phyloP scores from a whole-genome alignment of 2,797 vertebrate genomes.

The Malacoraja senta region DNA sequence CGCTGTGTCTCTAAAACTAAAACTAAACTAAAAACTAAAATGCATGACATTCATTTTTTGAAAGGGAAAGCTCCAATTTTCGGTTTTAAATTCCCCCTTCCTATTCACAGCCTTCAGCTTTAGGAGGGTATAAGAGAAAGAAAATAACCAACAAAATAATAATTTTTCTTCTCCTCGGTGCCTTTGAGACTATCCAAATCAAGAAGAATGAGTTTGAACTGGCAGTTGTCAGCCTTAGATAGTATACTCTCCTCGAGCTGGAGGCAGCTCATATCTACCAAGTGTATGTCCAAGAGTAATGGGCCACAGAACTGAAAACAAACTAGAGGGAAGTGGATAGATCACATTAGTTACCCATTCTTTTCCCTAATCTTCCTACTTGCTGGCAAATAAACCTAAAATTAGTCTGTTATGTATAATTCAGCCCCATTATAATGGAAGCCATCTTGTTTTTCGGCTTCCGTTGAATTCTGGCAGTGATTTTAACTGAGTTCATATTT shows the following conservation, averaged over 20 bases:
- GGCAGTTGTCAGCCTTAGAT: background rate
- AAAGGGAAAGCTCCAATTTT: background rate
- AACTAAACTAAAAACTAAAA: no score
- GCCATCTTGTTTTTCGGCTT: background rate
- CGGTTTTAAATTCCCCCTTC: background rate
- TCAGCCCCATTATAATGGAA: background rate
- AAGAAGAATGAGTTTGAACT: background rate
- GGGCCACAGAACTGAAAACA: background rate
- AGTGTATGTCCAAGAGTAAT: background rate
- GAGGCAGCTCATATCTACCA: background rate
- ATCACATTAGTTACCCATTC: background rate
- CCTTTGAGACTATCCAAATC: background rate
- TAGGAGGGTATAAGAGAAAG: background rate
- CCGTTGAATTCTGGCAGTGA: no score
- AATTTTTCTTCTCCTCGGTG: background rate
- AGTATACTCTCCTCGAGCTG: background rate
- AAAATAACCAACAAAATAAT: background rate
- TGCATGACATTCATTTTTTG: no score
- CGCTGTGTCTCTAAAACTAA: no score
- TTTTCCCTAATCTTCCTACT: background rate
- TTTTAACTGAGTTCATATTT: no score
- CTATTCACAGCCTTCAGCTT: no score
- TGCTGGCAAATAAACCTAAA: background rate
- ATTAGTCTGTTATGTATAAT: background rate
- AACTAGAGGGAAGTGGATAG: background rate